Percentiles rank a stretch among this genome's conserved stretches.
These are phyloP conservation scores for Rotaria socialis DNA, from an alignment of 2,888 invertebrate species.

Conservation along the genomic window DNA sequence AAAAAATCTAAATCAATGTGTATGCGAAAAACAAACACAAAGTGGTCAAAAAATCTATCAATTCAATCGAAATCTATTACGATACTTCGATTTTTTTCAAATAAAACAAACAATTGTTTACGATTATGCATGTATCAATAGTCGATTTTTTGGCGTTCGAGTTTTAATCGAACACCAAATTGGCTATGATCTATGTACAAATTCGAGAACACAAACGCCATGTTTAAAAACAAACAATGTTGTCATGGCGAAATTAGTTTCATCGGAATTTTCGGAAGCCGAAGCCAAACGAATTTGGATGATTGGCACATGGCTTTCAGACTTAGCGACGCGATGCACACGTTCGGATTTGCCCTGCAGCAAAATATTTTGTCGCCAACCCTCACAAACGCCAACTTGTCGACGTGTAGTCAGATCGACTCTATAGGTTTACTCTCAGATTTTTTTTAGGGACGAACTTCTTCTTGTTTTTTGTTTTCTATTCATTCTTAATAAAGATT, in stretches of 20 bases:
- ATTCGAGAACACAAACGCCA: neutral
- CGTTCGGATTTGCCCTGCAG: neutral
- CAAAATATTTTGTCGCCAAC: neutral
- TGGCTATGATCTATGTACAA: constrained; percentile 23
- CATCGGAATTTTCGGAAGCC: neutral
- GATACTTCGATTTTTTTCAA: constrained; percentile 28
- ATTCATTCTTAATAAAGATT: neutral
- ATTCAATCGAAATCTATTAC: neutral
- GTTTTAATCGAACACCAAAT: constrained; percentile 1
- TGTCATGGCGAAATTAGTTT: neutral
- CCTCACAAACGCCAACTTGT: neutral
- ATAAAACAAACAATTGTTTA: neutral
- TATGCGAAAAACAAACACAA: neutral
- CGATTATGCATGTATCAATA: constrained; percentile 21
- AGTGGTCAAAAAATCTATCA: neutral
- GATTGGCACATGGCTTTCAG: neutral
- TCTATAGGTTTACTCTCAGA: neutral
- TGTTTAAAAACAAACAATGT: neutral
- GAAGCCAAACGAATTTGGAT: neutral
- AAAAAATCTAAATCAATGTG: neutral
- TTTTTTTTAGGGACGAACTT: neutral
- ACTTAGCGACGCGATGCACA: neutral
- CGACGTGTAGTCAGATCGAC: neutral
- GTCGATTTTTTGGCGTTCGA: constrained; percentile 3
- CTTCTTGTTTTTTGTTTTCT: neutral